Evolutionary conservation across 2,113 vertebrate species (phyloP), one percentile per base, ranked within the genome.

Genomic region (Oxyura jamaicensis): DNA sequence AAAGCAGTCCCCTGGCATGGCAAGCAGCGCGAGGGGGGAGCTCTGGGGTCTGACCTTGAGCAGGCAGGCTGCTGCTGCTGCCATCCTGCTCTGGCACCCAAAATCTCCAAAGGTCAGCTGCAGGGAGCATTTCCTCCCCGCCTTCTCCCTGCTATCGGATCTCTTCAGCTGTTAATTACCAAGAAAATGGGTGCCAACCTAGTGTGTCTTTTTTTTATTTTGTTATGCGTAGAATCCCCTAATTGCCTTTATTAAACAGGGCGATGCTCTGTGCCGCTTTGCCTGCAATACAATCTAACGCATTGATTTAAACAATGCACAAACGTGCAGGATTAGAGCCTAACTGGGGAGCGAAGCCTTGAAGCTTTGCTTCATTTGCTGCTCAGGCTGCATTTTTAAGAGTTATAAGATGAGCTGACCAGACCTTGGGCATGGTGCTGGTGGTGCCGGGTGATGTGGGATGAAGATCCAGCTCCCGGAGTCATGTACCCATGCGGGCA

Each of bases 51-150:
- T 67, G 55, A 9, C 46, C 10, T 1, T 0, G 28, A 36, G 4
- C 44, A 2, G n/a, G 5, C 18, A 1, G 16, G 14, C 0, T 0
- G 7, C 25, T 5, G 48, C 4, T 10, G 36, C 21, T 16, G 39
- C 39, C 4, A 9, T 66, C 44, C 73, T 20, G 28, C 41, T 35
- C 53, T 14, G 0, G 53, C 53, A 18, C 52, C 59, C 31, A 3
- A 33, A 33, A 4, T 13, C 35, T 46, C 26, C 22, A 0, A 23
- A 7, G 69, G 39, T 46, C 77, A 41, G 82, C 42, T 56, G n/a
- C 46, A 2, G 31, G 28, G 10, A 18, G 18, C 2, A 8, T 19
- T 59, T 44, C 75, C 66, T 73, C 29, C 63, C 59, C 48, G 26
- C 88, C 78, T 78, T 36, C 53, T 62, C 83, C 67, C 39, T 10